phyloP scores from a whole-genome alignment of 2,113 vertebrate species.

The Enhydra lutris region DNA sequence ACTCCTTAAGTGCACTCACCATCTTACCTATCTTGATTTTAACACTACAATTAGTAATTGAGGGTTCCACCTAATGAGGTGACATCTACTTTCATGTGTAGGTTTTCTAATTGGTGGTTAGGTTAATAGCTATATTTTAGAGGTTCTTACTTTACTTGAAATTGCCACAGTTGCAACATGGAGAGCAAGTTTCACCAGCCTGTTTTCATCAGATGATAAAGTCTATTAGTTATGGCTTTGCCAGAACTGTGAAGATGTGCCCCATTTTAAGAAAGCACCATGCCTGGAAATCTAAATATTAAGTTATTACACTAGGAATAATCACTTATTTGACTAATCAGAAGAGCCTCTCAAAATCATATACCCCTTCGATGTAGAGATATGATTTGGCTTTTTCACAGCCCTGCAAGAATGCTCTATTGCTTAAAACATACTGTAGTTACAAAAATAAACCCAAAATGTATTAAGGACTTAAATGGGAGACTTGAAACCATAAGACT shows the following conservation, averaged over 20 bases:
- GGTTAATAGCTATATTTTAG: conserved; percentile 39
- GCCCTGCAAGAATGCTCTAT: neutral
- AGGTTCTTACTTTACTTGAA: conserved; percentile 16
- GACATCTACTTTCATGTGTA: conserved; percentile 50
- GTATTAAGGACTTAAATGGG: neutral
- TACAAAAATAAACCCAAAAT: neutral
- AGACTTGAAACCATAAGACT: neutral
- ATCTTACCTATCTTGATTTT: conserved; percentile 6
- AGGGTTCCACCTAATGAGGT: conserved; percentile 31
- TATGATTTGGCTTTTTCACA: neutral
- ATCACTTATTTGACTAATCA: neutral
- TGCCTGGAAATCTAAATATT: neutral
- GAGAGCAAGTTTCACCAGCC: neutral
- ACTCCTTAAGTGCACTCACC: neutral
- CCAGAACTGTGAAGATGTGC: neutral
- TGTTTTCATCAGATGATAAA: neutral
- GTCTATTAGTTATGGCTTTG: neutral
- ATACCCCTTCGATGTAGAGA: neutral
- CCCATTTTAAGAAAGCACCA: neutral
- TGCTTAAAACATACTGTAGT: neutral
- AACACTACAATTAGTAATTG: conserved; percentile 60
- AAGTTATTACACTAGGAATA: neutral
- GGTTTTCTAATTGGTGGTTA: conserved; percentile 64
- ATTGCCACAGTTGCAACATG: neutral
- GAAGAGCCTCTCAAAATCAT: neutral